Evolutionary conservation across 2,113 vertebrate genomes (phyloP), one percentile per base, ranked within the genome.

Genomic region (Scomber japonicus): DNA sequence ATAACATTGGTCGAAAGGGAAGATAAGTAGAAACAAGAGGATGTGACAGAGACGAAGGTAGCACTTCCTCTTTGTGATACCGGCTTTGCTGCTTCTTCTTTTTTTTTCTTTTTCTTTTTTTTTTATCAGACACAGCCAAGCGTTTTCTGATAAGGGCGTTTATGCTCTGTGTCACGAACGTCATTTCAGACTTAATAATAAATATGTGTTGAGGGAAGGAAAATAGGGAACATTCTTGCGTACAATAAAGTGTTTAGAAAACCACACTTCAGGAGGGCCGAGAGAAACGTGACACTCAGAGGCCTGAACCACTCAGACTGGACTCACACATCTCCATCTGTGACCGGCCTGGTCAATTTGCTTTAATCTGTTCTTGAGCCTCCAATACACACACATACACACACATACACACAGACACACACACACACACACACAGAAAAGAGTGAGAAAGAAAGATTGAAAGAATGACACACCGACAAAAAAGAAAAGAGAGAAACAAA

Each of bases 41-140:
- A 91, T 81, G 89, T 88, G 71, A 66, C 50, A 50, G 11, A 75
- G 53, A 71, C 68, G 74, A 67, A 81, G 49, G 55, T 67, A 73
- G 53, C 60, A 82, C 88, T 93, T 94, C 91, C 91, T 92, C 87
- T 89, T 87, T 77, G 13, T 72, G 53, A 72, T 27, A 57, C 65
- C 35, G 62, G 35, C 46, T 56, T 50, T 35, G 51, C 35, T 9
- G 7, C 35, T 40, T 40, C 35, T 11, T 66, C 5, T 24, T 49
- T 9, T 57, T 57, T 55, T 31, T 69, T 35, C 6, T 35, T 6
- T 35, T 35, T 7, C 31, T 35, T 35, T 7, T 40, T 9, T 9
- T 40, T 40, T 40, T 9, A 40, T 40, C 35, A 40, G 35, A 40
- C 35, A 40, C 24, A 31, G 14, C 66, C 1, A 54, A 76, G 46